Evolutionary conservation across 2,113 vertebrate species (phyloP).

Genomic region (Nothobranchius kuhntae): DNA sequence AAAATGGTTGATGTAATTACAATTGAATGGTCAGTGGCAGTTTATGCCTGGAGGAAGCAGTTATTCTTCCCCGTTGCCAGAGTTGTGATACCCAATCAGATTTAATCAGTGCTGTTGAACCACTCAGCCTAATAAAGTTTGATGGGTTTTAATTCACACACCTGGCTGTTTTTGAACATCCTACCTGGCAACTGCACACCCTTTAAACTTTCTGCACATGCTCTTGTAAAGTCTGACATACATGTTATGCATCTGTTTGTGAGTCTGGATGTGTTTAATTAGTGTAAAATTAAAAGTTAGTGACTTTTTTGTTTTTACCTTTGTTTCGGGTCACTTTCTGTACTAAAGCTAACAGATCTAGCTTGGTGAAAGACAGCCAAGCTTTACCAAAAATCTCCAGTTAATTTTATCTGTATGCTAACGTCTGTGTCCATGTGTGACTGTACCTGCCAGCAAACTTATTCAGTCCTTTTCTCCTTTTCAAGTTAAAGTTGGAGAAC

Average conservation of each 20-base stretch:
- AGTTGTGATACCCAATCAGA: slow-evolving; percentile 76
- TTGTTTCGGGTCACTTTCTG: not conserved
- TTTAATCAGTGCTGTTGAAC: slow-evolving; percentile 61
- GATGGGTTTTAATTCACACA: slow-evolving; percentile 69
- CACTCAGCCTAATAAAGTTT: slow-evolving; percentile 61
- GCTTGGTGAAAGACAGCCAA: not conserved
- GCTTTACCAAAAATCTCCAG: too few relatives aligned
- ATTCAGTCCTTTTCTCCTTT: not conserved
- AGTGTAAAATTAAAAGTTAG: too few relatives aligned
- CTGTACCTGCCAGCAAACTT: too few relatives aligned
- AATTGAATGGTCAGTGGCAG: slow-evolving; percentile 69
- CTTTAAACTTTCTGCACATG: too few relatives aligned
- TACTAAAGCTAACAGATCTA: not conserved
- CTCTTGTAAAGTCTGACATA: too few relatives aligned
- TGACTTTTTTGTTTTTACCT: too few relatives aligned
- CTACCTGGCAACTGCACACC: not conserved
- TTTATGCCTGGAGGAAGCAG: slow-evolving; percentile 53
- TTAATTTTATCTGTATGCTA: too few relatives aligned
- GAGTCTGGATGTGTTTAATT: too few relatives aligned
- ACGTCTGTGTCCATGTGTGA: too few relatives aligned
- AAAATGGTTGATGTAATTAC: slow-evolving; percentile 78
- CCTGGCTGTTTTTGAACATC: slow-evolving; percentile 45
- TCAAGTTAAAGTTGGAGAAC: not conserved
- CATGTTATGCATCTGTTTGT: too few relatives aligned
- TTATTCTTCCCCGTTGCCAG: slow-evolving; percentile 67